Evolutionary conservation across 2,888 invertebrate genomes (phyloP).

Genomic region (Seira sanloemensis): DNA sequence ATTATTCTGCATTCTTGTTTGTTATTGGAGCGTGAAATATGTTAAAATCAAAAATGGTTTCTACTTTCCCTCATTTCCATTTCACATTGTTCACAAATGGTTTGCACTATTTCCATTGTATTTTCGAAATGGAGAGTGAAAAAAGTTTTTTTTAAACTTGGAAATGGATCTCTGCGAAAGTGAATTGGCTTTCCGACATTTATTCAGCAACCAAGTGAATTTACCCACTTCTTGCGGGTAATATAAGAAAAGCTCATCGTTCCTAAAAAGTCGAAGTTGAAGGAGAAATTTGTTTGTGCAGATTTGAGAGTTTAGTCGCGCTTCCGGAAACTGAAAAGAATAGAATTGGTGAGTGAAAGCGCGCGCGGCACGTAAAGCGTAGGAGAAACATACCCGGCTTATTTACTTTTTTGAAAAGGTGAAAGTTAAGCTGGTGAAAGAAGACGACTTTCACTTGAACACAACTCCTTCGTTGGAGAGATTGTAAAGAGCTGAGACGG

Average conservation of each 20-base stretch:
- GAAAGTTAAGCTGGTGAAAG: not conserved
- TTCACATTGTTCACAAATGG: too few relatives aligned
- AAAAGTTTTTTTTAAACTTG: too few relatives aligned
- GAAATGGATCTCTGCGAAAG: too few relatives aligned
- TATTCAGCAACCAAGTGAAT: too few relatives aligned
- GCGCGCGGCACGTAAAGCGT: not conserved
- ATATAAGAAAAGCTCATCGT: not conserved
- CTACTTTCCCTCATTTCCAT: too few relatives aligned
- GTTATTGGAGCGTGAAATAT: too few relatives aligned
- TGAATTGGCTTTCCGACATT: too few relatives aligned
- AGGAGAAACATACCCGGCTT: not conserved
- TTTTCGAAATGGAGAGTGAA: too few relatives aligned
- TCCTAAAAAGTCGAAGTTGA: not conserved
- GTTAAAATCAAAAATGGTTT: too few relatives aligned
- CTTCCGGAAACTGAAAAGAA: conserved; percentile 41
- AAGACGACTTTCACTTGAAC: not conserved
- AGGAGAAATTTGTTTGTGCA: not conserved
- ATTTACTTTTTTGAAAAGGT: not conserved
- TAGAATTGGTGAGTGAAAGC: not conserved
- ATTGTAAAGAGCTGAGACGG: not conserved
- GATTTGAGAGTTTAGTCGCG: conserved; percentile 25
- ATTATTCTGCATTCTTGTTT: too few relatives aligned
- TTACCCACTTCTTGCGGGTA: too few relatives aligned
- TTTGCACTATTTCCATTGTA: too few relatives aligned
- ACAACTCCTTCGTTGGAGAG: not conserved